Base-by-base conservation (phyloP, 2,888 invertebrate species). In the Saturnia japonica region DNA sequence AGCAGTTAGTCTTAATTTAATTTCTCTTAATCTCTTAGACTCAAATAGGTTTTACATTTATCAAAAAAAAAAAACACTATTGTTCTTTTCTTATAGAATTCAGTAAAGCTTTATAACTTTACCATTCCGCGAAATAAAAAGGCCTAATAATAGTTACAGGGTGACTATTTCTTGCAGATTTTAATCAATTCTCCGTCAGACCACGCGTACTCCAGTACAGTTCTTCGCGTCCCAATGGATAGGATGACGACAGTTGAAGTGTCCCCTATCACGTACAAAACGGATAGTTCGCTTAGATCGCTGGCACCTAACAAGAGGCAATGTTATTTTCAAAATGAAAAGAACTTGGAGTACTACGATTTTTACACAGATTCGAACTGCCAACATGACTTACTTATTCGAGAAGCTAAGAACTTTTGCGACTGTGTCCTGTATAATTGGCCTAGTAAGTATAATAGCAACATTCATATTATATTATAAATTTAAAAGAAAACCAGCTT, bases 361-460 rank as follows among this genome's bases (percentile, higher is more conserved):
- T 93, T 91, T 43, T 95, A 95, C 75, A 95, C 95, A 0, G 94
- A 94, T 72, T 90, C 89, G 45, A 95, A 95, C 73, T 95, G 95
- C 75, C 92, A 94, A 74, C 87, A 93, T 71, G 94, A 95, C 73
- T 85, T 94, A 71, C 83, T 94, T 77, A 89, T 95, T 0, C 87
- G 86, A 67, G 91, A 93, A 74, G 91, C 94, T 0, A 87, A 88
- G 74, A 82, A 84, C 28, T 80, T 82, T 71, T 95, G 95, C 76
- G 80, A 90, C 42, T 95, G 95, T 75, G 88, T 91, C 9, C 82
- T 88, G 43, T 94, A 80, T 76, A 89, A 91, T 74, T 93, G 93
- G 92, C 94, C 93, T 22, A 83, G 94, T 94, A 81, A 86, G 91
- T 85, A n/a, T n/a, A n/a, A n/a, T n/a, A 11, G 51, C 19, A 54